A percentile compares a stretch with the other conserved stretches of the same genome.
Evolutionary conservation across 2,888 invertebrate genomes (phyloP).

Genomic region (Iphiclides podalirius): DNA sequence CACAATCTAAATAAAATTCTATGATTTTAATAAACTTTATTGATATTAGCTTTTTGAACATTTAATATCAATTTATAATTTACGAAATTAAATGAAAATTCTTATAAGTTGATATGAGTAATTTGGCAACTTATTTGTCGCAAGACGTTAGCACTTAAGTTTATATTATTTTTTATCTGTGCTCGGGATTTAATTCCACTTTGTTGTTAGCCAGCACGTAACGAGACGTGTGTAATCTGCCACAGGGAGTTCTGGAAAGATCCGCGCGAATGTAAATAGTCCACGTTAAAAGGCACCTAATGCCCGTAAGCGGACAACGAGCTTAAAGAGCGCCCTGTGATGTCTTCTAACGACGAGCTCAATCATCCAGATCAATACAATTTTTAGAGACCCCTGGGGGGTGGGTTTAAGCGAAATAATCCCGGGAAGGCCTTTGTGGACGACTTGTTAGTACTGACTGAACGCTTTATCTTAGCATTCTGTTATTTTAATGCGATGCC

Average conservation of each 20-base stretch:
- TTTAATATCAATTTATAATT: too few species aligned
- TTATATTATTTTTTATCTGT: background rate
- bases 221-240: conserved; percentile 32
- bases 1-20: too few species aligned
- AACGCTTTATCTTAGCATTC: conserved; percentile 2
- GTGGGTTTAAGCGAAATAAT: conserved; percentile 53
- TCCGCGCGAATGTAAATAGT: conserved; percentile 61
- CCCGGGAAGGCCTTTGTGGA: conserved; percentile 30
- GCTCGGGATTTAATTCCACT: conserved; percentile 8
- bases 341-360: conserved; percentile 57
- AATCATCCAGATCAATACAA: conserved; percentile 65
- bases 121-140: background rate
- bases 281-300: conserved; percentile 73
- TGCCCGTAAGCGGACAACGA: conserved; percentile 66
- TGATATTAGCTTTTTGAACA: too few species aligned
- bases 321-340: conserved; percentile 63
- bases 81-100: too few species aligned
- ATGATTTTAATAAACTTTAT: too few species aligned
- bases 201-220: conserved; percentile 31
- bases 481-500: conserved; percentile 12
- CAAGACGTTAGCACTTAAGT: too few species aligned
- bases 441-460: too few species aligned
- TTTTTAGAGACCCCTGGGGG: conserved; percentile 39
- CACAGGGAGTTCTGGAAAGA: conserved; percentile 23
- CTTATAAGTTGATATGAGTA: background rate